These are phyloP conservation scores for Scelioninae gen. 1 DNA, from an alignment of 2,888 invertebrate species.

Conservation along the genomic window DNA sequence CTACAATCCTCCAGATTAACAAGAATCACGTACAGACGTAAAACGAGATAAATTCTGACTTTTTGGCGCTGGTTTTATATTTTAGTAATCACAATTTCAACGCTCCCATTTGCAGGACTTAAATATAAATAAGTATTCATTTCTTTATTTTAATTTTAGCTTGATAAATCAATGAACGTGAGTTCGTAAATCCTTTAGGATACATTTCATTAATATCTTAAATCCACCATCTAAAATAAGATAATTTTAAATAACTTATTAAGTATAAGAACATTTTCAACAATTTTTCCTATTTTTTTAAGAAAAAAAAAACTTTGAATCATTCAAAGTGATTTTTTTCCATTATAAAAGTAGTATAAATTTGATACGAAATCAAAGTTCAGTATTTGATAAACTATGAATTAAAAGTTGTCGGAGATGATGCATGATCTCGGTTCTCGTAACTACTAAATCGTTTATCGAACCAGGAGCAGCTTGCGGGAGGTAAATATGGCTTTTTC, in stretches of 20 bases:
- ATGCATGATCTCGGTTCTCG: slow-evolving; percentile 63
- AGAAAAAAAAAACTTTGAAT: no score
- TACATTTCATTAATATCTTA: no score
- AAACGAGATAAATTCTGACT: slow-evolving; percentile 31
- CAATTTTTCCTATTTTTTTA: no score
- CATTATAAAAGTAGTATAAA: no score
- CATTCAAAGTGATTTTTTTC: no score
- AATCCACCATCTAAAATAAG: no score
- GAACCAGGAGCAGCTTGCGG: slow-evolving; percentile 60
- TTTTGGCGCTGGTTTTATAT: slow-evolving; percentile 28
- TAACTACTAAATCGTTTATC: slow-evolving; percentile 60
- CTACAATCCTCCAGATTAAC: slow-evolving; percentile 49
- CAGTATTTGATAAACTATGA: slow-evolving; percentile 48
- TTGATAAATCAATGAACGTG: slow-evolving; percentile 8
- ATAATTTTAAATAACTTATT: no score
- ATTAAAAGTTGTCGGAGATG: slow-evolving; percentile 65
- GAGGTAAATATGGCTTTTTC: slow-evolving; percentile 62
- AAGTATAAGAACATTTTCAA: no score
- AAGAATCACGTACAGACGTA: slow-evolving; percentile 53
- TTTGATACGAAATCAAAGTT: no score
- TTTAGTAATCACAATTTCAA: slow-evolving; percentile 37
- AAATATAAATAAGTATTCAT: slow-evolving; percentile 34
- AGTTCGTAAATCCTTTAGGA: no score
- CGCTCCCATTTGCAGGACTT: slow-evolving; percentile 12
- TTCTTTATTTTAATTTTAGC: background rate